phyloP scores from a whole-genome alignment of 1,140 invertebrate species.

The Cotesia chilonis region DNA sequence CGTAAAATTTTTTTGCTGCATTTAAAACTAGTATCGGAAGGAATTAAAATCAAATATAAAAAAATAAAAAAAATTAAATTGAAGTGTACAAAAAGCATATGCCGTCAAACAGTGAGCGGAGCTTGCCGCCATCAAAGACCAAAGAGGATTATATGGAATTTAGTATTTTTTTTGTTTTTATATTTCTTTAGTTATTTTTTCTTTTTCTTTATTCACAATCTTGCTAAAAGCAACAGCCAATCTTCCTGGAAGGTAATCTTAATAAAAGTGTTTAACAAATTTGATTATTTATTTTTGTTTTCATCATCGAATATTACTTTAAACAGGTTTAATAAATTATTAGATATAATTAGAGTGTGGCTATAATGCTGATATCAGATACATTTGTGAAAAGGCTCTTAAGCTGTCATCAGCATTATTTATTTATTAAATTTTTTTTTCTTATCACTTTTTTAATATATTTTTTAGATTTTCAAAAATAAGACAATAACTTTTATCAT shows the following conservation, averaged over 20 bases:
- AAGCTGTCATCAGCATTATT: slow-evolving; percentile 64
- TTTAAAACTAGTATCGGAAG: neutral
- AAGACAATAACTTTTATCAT: too few relatives aligned
- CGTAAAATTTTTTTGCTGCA: neutral
- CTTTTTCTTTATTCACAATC: slow-evolving; percentile 4
- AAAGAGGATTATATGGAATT: slow-evolving; percentile 64
- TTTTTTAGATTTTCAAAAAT: too few relatives aligned
- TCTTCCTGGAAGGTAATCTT: neutral
- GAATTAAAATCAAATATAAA: slow-evolving; percentile 39
- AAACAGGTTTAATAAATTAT: slow-evolving; percentile 15
- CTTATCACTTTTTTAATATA: neutral
- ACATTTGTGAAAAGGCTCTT: slow-evolving; percentile 54
- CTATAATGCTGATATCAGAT: slow-evolving; percentile 5
- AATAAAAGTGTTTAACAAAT: slow-evolving; percentile 12
- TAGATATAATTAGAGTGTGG: neutral
- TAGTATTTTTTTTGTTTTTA: slow-evolving; percentile 23
- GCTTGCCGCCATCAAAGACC: slow-evolving; percentile 46
- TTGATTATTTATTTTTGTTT: slow-evolving; percentile 37
- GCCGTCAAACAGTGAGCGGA: slow-evolving; percentile 39
- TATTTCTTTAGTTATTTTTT: slow-evolving; percentile 1
- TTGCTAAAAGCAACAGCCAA: neutral
- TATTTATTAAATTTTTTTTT: slow-evolving; percentile 1
- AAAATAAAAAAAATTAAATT: slow-evolving; percentile 47
- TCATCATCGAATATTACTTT: slow-evolving; percentile 1
- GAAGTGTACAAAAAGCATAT: slow-evolving; percentile 60